Base-by-base conservation (phyloP, 2,888 invertebrate genomes). In the Drosophila algonquin region DNA sequence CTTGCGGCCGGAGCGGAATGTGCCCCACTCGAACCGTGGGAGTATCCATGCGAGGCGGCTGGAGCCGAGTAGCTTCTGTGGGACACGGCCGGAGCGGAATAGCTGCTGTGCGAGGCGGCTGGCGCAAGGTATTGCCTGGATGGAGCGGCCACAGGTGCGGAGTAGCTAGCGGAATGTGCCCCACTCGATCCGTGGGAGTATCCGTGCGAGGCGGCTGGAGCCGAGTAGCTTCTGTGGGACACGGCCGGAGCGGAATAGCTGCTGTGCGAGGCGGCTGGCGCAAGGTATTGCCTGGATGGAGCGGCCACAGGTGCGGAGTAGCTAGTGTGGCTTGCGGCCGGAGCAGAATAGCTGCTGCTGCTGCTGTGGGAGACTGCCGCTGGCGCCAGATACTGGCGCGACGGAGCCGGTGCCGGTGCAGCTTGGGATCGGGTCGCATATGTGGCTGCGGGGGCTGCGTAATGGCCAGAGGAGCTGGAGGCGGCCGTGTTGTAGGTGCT, bases 401-500 rank as follows among this genome's bases (percentile, higher is more conserved):
- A 69, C 27, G 71, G 69, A 35, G 72, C 74, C 1, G 58, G 48
- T 16, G 72, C 74, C 1, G 58, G 48, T 14, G 60, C 55, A 1
- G 57, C 62, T 14, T 10, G 30, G 35, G 14, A 32, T 45, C 45
- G 53, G 46, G 16, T 47, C 5, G 27, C n/a, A 54, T 67, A 46
- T 9, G 14, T 40, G 21, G 46, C 51, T 7, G 57, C 60, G 5
- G 71, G 59, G 4, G 61, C 60, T 12, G 63, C 40, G 12, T 58
- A 48, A 40, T 56, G 35, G 35, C 60, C 35, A 16, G 59, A 9
- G 62, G 27, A 46, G 67, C 74, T 6, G 70, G 78, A 14, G 67
- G 76, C 2, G 63, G 14, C 81, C 8, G 76, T 55, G 48, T 70
- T 81, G 46, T 82, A 85, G 55, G 75, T 51, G 48, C 76, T 85